Percentiles rank a stretch among this genome's conserved stretches.
These are phyloP conservation scores for Zaprionus camerounensis DNA, from an alignment of 1,140 invertebrate species.

Conservation along the genomic window DNA sequence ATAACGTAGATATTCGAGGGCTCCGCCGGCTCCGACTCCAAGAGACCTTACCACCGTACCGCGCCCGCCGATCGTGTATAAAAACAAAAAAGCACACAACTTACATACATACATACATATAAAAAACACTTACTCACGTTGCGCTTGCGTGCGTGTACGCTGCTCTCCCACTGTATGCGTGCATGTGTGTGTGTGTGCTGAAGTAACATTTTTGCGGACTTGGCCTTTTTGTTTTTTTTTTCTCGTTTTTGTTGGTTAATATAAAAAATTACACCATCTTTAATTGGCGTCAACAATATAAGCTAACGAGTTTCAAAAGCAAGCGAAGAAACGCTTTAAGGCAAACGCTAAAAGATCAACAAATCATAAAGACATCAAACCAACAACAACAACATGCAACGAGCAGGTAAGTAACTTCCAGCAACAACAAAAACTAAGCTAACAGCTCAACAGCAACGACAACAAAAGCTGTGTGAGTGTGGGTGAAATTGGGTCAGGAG, in stretches of 20 bases:
- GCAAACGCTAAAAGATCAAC: background rate
- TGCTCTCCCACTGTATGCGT: background rate
- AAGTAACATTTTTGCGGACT: constrained; percentile 20
- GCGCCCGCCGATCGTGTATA: background rate
- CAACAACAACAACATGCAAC: constrained; percentile 17
- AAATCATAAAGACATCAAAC: background rate
- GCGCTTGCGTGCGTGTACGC: constrained; percentile 44
- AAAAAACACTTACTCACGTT: constrained; percentile 29
- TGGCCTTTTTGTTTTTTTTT: constrained; percentile 26
- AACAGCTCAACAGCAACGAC: constrained; percentile 8
- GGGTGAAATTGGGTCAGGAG: constrained; percentile 8
- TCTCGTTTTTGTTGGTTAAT: constrained; percentile 21
- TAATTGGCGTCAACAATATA: constrained; percentile 13
- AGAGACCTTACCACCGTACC: constrained; percentile 1
- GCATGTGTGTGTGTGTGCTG: constrained; percentile 6
- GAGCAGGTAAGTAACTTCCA: constrained; percentile 15
- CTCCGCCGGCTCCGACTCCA: constrained; percentile 37
- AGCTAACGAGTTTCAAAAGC: constrained; percentile 9
- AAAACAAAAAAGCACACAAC: background rate
- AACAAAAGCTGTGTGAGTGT: constrained; percentile 1
- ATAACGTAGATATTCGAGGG: constrained; percentile 52
- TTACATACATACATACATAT: background rate
- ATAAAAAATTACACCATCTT: constrained; percentile 23
- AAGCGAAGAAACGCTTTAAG: background rate
- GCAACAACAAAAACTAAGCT: background rate